phyloP scores from a whole-genome alignment of 2,888 invertebrate genomes.

The Oligia fasciuncula region DNA sequence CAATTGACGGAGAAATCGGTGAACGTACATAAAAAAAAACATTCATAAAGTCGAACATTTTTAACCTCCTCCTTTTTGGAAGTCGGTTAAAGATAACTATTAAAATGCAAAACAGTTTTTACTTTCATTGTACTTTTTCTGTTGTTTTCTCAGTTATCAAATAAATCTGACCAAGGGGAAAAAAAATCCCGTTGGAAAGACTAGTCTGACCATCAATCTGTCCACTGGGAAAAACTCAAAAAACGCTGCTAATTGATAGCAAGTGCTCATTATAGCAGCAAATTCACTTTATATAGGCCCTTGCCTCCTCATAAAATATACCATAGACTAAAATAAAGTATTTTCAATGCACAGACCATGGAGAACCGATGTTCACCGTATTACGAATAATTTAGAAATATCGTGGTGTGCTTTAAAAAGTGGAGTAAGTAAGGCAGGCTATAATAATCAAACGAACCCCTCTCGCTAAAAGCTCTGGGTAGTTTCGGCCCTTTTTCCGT shows the following conservation, averaged over 20 bases:
- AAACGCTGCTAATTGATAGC: not conserved
- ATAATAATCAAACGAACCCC: conserved; percentile 75
- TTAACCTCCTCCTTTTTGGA: no score
- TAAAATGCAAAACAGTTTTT: no score
- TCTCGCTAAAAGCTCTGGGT: conserved; percentile 76
- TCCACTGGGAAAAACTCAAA: not conserved
- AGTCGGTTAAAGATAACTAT: no score
- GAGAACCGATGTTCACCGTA: conserved; percentile 28
- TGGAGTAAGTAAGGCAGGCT: conserved; percentile 68
- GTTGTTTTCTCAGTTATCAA: no score
- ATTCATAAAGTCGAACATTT: no score
- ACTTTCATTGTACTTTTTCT: no score
- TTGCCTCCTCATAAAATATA: not conserved
- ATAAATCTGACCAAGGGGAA: no score
- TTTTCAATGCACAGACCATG: conserved; percentile 14
- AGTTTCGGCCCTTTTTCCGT: conserved; percentile 73
- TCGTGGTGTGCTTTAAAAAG: conserved; percentile 64
- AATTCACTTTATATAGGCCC: not conserved
- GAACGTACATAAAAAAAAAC: no score
- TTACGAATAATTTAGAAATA: conserved; percentile 57
- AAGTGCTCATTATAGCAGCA: not conserved
- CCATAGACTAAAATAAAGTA: conserved; percentile 10
- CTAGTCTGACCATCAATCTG: no score
- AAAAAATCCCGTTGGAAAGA: no score
- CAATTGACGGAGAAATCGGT: no score